A percentile compares a stretch with the other conserved stretches of the same genome.
Evolutionary conservation across 2,888 invertebrate species (phyloP).

Genomic region (Cantharis flavilabris): DNA sequence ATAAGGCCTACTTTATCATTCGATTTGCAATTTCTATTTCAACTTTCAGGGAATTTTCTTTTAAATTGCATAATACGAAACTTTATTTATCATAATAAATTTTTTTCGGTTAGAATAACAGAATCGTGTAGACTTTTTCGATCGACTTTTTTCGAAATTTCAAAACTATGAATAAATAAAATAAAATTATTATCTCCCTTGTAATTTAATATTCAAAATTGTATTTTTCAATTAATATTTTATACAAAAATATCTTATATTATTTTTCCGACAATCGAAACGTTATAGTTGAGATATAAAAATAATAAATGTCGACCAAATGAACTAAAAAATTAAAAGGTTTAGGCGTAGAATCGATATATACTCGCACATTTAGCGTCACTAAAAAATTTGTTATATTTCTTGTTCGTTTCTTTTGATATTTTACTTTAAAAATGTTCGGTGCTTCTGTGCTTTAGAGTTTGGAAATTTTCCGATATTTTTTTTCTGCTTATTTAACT

Average conservation of each 20-base stretch:
- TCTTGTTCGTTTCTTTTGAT: background rate
- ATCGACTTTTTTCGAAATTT: background rate
- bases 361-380: background rate
- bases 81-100: background rate
- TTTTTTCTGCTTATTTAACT: background rate
- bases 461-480: background rate
- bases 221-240: background rate
- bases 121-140: background rate
- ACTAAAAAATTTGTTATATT: background rate
- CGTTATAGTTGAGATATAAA: background rate
- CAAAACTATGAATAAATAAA: background rate
- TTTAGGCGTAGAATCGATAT: background rate
- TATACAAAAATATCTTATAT: background rate
- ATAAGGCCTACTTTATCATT: slow-evolving; percentile 19
- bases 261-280: background rate
- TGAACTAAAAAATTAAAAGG: background rate
- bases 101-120: background rate
- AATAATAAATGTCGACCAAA: background rate
- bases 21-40: slow-evolving; percentile 3
- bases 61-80: background rate
- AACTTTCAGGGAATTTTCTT: background rate
- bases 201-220: background rate
- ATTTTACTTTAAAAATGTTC: background rate
- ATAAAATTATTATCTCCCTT: background rate
- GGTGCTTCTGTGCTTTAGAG: background rate